Evolutionary conservation across 92 coral and sea anemone species (phyloP), one percentile per base, ranked within the genome.

Genomic region (Umimayanthus chanpuru): DNA sequence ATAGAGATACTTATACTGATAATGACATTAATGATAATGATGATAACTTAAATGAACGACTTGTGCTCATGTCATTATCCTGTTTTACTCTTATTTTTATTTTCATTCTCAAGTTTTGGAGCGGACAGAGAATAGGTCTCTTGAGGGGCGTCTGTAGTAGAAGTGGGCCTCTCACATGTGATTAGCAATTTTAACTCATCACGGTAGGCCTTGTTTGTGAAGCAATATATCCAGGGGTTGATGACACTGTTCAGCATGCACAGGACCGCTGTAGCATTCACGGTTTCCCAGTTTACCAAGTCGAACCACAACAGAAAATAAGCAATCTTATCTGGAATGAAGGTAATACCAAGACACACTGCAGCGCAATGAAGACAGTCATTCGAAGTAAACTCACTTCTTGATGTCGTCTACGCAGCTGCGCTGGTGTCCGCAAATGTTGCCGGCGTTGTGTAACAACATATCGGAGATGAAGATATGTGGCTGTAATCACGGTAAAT

Each of bases 391-490:
- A n/a, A 6, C 4, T 9, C 73, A 68, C 25, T n/a, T 68, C 36
- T 68, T 23, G 73, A n/a, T 68, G 73, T 25, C 73, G 73, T 68
- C 73, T 25, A 30, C 30, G 73, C 29, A 68, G 26, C 30, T 68
- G 32, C 36, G 36, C 36, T n/a, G 23, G 73, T 30, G 73, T 68
- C 30, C 5, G 21, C 6, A 36, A 10, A 9, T 4, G 6, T 14
- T 30, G 73, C 73, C 4, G 73, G 11, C 30, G 73, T 68, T 68
- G 73, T 25, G 73, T 30, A 36, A 68, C 73, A 68, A 68, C 21
- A 68, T 14, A 68, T 9, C 73, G 73, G 30, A 68, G 73, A 30
- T 68, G 73, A 68, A 68, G 73, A 68, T 68, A 68, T 23, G 73
- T 68, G 26, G n/a, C 30, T 9, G 73, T n/a, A n/a, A 68, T 68